Base-by-base conservation (phyloP, 1,140 invertebrate species). In the Drosophila arawakana region DNA sequence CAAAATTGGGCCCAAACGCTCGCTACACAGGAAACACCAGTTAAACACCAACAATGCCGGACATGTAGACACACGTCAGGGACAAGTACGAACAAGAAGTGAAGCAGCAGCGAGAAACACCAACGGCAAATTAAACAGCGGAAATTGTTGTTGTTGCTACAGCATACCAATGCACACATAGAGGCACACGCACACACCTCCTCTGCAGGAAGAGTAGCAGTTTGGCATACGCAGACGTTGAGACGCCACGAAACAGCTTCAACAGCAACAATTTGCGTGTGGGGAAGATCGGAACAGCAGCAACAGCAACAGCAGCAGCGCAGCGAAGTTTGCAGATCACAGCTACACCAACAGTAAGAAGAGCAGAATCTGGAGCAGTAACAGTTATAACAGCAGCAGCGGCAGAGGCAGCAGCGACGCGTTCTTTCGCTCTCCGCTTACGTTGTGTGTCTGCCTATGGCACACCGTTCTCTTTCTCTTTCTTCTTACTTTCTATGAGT, bases 371-470 rank as follows among this genome's bases (percentile, higher is more conserved):
- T 49, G 73, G 39, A 67, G 39, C 76, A 67, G 7, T 50, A 62
- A 61, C 72, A 79, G 54, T 43, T 39, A 39, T 30, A 39, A 39
- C 70, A 69, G 54, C 21, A 73, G 13, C 58, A 63, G 41, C 49
- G 55, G 54, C 47, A 61, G 15, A 50, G 75, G 41, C 73, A 76
- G 59, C 75, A 78, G 63, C 80, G 74, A 71, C 57, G 68, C 78
- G 57, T 74, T 66, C 70, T 34, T 73, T 39, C 63, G 76, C 59
- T 80, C 55, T 84, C 77, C 81, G 73, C 76, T 76, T 61, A 72
- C 69, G 50, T 49, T 54, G 46, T 54, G 44, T 49, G 69, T 61
- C 57, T 76, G 78, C 71, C 61, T 65, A 66, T 30, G n/a, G 50
- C 34, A 15, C 73, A 79, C 59, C 69, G 68, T 79, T 68, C 62